These are phyloP conservation scores for Campylomormyrus numenius DNA, from an alignment of 2,113 vertebrate genomes.

Conservation along the genomic window DNA sequence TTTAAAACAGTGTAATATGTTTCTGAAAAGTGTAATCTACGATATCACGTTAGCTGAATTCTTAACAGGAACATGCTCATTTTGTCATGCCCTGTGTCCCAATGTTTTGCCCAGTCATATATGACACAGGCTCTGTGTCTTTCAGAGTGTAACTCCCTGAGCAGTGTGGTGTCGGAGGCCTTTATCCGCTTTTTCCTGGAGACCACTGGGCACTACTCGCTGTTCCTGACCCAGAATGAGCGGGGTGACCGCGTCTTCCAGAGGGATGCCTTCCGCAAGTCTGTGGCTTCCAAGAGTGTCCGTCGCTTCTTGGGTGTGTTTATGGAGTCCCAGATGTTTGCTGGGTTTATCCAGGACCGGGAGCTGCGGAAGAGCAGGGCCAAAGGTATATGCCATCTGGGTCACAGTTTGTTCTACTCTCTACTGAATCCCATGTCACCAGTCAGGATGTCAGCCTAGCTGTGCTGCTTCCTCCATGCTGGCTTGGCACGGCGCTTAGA, in stretches of 20 bases:
- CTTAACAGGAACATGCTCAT: not conserved
- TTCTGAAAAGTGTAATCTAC: not conserved
- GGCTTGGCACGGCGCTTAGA: not conserved
- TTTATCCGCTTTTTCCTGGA: conserved; percentile 99
- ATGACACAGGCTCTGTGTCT: not conserved
- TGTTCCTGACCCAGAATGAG: conserved; percentile 89
- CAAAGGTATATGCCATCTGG: conserved; percentile 72
- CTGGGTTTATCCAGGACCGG: conserved; percentile 96
- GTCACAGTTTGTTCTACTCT: not conserved
- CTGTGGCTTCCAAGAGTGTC: conserved; percentile 95
- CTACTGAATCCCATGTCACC: not conserved
- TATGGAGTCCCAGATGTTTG: conserved; percentile 99
- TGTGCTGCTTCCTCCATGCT: not conserved
- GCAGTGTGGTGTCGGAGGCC: conserved; percentile 91
- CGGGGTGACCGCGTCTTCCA: conserved; percentile 87
- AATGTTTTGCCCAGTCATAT: not conserved
- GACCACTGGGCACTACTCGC: conserved; percentile 91
- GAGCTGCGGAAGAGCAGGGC: conserved; percentile 80
- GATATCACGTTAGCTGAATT: not conserved
- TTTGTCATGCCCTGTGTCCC: not conserved
- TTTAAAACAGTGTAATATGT: not conserved
- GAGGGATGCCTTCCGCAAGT: conserved; percentile 93
- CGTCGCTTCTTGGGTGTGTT: conserved; percentile 96
- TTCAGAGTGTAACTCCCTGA: conserved; percentile 88
- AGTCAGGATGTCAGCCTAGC: not conserved